These are phyloP conservation scores for Lophura swinhoii DNA, from an alignment of 2,797 vertebrate genomes.

Conservation along the genomic window DNA sequence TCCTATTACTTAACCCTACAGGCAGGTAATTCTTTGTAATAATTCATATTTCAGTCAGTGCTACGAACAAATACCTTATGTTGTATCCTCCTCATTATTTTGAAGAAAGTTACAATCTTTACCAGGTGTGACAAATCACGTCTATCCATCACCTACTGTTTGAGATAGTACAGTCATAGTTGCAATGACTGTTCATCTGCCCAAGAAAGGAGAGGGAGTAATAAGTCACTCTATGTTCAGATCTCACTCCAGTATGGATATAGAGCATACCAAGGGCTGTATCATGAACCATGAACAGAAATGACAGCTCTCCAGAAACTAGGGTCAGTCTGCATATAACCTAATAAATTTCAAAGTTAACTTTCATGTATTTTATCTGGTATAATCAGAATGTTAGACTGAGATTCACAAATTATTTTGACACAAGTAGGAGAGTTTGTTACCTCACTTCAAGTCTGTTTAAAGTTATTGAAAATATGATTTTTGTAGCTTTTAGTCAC, in stretches of 20 bases:
- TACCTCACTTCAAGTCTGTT: not conserved
- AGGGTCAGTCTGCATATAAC: not conserved
- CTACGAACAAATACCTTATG: not conserved
- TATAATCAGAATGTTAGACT: not conserved
- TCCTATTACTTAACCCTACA: not conserved
- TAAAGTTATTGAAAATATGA: conserved; percentile 3
- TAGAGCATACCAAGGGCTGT: not conserved
- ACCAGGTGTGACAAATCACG: not conserved
- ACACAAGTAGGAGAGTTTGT: not conserved
- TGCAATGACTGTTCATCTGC: not conserved
- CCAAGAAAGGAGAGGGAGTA: not conserved
- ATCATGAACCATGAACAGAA: not conserved
- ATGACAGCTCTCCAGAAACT: not conserved
- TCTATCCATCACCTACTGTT: not conserved
- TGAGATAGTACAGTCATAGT: not conserved
- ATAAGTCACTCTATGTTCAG: not conserved
- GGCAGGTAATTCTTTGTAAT: not conserved
- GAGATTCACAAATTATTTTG: not conserved
- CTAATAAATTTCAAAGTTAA: not conserved
- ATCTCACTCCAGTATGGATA: not conserved
- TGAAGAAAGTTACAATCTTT: not conserved
- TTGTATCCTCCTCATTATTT: not conserved
- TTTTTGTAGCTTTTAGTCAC: not conserved
- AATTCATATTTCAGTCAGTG: not conserved
- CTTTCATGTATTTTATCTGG: not conserved